A percentile compares a stretch with the other conserved stretches of the same genome.
Evolutionary conservation across 2,113 vertebrate species (phyloP).

Genomic region (Gallinago paraguaiae): DNA sequence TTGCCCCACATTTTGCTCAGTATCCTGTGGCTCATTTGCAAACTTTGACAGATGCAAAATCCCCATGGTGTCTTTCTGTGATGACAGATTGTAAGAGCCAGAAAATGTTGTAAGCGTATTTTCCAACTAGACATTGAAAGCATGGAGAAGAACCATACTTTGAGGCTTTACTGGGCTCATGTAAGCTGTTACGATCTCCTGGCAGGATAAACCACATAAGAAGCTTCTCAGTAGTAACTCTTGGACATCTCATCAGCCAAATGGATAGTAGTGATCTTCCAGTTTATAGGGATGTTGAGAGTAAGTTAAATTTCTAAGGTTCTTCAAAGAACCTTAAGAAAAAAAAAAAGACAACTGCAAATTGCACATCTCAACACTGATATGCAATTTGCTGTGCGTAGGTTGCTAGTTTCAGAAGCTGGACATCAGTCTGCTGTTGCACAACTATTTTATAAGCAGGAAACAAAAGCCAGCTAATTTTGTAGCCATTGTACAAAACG

Average conservation of each 20-base stretch:
- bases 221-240: background rate
- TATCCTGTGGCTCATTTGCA: conserved; percentile 33
- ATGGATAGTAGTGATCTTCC: conserved; percentile 7
- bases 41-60: conserved; percentile 17
- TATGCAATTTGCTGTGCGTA: background rate
- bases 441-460: background rate
- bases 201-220: background rate
- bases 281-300: background rate
- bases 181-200: conserved; percentile 31
- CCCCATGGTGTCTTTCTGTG: conserved; percentile 1
- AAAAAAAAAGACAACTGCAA: background rate
- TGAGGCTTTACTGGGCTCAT: background rate
- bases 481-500: background rate
- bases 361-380: background rate
- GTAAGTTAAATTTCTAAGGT: background rate
- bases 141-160: background rate
- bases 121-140: conserved; percentile 27
- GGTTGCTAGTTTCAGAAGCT: background rate
- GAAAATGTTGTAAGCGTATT: background rate
- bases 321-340: background rate
- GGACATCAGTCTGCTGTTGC: background rate
- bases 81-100: conserved; percentile 27
- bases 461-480: background rate
- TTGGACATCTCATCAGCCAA: conserved; percentile 17
- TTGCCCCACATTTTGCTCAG: background rate